Evolutionary conservation across 2,797 vertebrate genomes (phyloP).

Genomic region (Pteronotus mesoamericanus): DNA sequence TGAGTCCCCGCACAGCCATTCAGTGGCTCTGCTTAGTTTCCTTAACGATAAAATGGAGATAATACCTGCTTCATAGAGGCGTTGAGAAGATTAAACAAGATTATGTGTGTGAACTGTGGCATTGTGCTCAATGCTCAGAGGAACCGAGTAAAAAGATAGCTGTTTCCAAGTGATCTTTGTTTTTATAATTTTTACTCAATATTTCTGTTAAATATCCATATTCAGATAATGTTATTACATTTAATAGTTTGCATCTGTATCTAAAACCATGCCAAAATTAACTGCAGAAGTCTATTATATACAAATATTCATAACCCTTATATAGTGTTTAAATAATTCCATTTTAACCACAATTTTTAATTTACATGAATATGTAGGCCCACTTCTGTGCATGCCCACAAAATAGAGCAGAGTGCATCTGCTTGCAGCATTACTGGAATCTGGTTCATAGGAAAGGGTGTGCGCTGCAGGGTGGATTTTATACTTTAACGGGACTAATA

Average conservation of each 20-base stretch:
- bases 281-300: background rate
- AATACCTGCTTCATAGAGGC: background rate
- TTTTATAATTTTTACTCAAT: background rate
- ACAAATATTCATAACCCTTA: background rate
- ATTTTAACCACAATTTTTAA: background rate
- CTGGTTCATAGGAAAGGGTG: background rate
- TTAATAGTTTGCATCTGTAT: background rate
- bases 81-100: background rate
- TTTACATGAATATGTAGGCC: background rate
- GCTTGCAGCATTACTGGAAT: background rate
- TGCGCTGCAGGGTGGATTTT: background rate
- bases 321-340: background rate
- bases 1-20: background rate
- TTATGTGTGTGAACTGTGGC: background rate
- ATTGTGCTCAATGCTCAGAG: background rate
- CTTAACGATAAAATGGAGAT: background rate
- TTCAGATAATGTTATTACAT: background rate
- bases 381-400: background rate
- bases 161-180: background rate
- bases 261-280: background rate
- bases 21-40: background rate
- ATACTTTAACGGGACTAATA: background rate
- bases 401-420: background rate
- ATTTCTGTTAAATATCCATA: background rate
- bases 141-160: background rate